A percentile compares a stretch with the other conserved stretches of the same genome.
Conservation (phyloP, 92 coral and sea anemone species). For the Chrysogorgia sp. region DNA sequence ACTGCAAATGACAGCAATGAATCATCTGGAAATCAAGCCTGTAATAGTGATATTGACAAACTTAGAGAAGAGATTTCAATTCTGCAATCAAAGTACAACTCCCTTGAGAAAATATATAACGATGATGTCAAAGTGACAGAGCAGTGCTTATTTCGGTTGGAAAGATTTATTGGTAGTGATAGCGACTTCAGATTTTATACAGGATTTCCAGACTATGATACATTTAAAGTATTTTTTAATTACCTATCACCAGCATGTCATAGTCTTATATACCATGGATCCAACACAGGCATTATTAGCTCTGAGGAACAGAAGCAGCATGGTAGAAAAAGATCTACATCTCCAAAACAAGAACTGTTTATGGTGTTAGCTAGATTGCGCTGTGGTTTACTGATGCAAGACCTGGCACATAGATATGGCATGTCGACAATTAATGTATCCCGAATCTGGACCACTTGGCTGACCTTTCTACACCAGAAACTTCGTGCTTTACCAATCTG, state of each 20-base stretch:
- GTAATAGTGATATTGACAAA: too few relatives aligned
- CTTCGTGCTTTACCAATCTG: conserved; percentile 42
- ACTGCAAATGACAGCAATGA: too few relatives aligned
- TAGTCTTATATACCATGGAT: not conserved
- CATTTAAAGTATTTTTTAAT: too few relatives aligned
- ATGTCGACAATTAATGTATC: conserved; percentile 19
- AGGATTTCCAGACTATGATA: too few relatives aligned
- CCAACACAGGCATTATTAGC: too few relatives aligned
- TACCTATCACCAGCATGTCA: conserved; percentile 26
- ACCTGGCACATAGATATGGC: conserved; percentile 23
- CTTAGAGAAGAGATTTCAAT: too few relatives aligned
- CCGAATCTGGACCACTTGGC: conserved; percentile 29
- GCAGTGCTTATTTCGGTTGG: not conserved
- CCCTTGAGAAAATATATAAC: not conserved
- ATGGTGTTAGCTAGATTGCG: too few relatives aligned
- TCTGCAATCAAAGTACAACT: too few relatives aligned
- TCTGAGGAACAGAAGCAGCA: not conserved
- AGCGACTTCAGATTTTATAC: too few relatives aligned
- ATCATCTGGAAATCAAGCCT: too few relatives aligned
- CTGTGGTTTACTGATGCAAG: not conserved
- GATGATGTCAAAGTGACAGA: not conserved
- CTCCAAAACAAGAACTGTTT: conserved; percentile 13
- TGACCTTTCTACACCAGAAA: conserved; percentile 37
- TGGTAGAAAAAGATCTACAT: conserved; percentile 10
- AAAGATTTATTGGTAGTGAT: conserved; percentile 13